Evolutionary conservation across 2,888 invertebrate genomes (phyloP), one percentile per base, ranked within the genome.

Genomic region (Mesoligia furuncula): DNA sequence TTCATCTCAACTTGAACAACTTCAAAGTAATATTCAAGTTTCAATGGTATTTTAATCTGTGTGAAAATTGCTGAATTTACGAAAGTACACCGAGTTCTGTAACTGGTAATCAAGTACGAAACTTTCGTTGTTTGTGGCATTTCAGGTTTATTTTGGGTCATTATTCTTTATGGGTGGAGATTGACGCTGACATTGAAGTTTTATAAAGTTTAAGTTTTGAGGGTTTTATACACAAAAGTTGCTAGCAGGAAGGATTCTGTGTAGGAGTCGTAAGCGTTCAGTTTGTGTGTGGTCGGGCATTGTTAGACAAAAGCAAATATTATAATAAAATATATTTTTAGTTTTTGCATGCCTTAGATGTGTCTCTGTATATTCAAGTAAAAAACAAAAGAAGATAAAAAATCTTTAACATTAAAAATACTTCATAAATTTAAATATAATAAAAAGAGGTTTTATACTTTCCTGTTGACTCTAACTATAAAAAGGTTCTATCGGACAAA

Each of bases 21-120:
- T 85, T 54, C 57, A 59, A 75, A 87, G 85, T 83, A 77, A 87
- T 85, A 75, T 78, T 75, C 70, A 87, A 85, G 79, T 87, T 87
- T 81, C 77, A 79, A 83, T 77, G 81, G 83, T 68, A 77, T 85
- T 83, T 79, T 85, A 87, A 87, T 85, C 83, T 80, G 61, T 81
- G 78, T 61, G 81, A 75, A 83, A 87, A 87, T 85, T 85, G n/a
- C 24, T 87, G 81, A 85, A 87, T 87, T 87, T 85, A 74, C 75
- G 62, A 79, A 81, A 80, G 73, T 65, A 79, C 48, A 51, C 36
- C 54, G 67, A 75, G 73, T 77, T 81, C 42, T 51, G n/a, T 68
- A 80, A 77, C 66, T 78, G 70, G 64, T 77, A 79, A 85, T 80
- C 62, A 68, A 75, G 73, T 65, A 57, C 20, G n/a, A 24, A 75